Evolutionary conservation across 2,888 invertebrate genomes (phyloP).

Genomic region (Agrotis puta): DNA sequence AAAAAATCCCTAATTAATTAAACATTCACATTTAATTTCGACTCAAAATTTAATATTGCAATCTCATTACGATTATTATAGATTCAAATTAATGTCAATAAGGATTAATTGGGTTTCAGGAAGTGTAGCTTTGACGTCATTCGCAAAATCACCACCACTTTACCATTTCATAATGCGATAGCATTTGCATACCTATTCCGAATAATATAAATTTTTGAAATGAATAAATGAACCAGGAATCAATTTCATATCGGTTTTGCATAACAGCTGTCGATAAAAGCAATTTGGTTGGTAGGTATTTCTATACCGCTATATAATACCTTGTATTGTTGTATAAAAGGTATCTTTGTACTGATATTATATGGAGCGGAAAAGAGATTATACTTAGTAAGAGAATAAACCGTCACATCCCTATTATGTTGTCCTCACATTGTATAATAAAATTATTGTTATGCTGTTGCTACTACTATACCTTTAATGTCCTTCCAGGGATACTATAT

Average conservation of each 20-base stretch:
- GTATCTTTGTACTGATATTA: conserved; percentile 20
- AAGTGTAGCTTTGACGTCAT: conserved; percentile 38
- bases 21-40: neutral
- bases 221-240: conserved; percentile 13
- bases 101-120: conserved; percentile 33
- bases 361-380: conserved; percentile 30
- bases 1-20: neutral
- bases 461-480: neutral
- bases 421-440: conserved; percentile 1
- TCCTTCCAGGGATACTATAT: neutral
- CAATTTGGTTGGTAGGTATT: conserved; percentile 11
- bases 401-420: conserved; percentile 16
- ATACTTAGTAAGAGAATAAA: conserved; percentile 40
- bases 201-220: neutral
- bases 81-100: conserved; percentile 38
- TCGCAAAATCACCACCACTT: conserved; percentile 27
- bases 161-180: conserved; percentile 14
- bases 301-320: conserved; percentile 5
- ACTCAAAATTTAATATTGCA: conserved; percentile 25
- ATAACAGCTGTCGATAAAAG: conserved; percentile 13
- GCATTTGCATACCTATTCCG: conserved; percentile 7
- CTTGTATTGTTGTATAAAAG: conserved; percentile 27
- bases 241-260: neutral
- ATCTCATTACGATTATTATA: conserved; percentile 8
- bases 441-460: conserved; percentile 23